Evolutionary conservation across 2,888 invertebrate species (phyloP).

Genomic region (Parthenolecanium corni): DNA sequence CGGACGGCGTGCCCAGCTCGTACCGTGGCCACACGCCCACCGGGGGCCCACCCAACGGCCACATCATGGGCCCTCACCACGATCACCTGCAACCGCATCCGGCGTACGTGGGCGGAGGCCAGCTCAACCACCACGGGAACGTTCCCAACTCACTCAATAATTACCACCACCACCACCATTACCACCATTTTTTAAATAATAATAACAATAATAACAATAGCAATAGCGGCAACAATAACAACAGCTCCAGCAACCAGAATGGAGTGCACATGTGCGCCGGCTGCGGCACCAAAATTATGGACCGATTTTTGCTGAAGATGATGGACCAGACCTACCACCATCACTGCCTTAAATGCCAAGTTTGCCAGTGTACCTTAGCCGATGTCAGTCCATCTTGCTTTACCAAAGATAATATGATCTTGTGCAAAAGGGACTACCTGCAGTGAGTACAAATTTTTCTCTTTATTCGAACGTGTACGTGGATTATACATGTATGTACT

Average conservation of each 20-base stretch:
- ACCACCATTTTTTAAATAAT: slow-evolving; percentile 43
- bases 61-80: slow-evolving; percentile 39
- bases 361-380: slow-evolving; percentile 77
- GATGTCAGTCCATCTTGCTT: slow-evolving; percentile 87
- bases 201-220: slow-evolving; percentile 34
- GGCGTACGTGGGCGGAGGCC: slow-evolving; percentile 40
- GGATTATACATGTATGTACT: too few relatives aligned
- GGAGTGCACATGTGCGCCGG: slow-evolving; percentile 62
- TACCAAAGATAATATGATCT: slow-evolving; percentile 84
- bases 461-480: too few relatives aligned
- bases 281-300: slow-evolving; percentile 54
- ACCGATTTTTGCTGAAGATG: slow-evolving; percentile 56
- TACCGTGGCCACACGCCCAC: slow-evolving; percentile 45
- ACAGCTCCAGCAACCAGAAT: background rate
- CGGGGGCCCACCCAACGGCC: slow-evolving; percentile 37
- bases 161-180: slow-evolving; percentile 43
- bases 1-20: slow-evolving; percentile 2
- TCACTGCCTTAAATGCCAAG: slow-evolving; percentile 85
- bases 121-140: slow-evolving; percentile 41
- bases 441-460: slow-evolving; percentile 52
- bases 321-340: slow-evolving; percentile 94
- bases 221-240: background rate
- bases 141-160: slow-evolving; percentile 37
- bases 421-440: slow-evolving; percentile 90
- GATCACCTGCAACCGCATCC: slow-evolving; percentile 36